A percentile compares a stretch with the other conserved stretches of the same genome.
Conservation (phyloP, 2,797 vertebrate genomes). For the Chaenodraco wilsoni region DNA sequence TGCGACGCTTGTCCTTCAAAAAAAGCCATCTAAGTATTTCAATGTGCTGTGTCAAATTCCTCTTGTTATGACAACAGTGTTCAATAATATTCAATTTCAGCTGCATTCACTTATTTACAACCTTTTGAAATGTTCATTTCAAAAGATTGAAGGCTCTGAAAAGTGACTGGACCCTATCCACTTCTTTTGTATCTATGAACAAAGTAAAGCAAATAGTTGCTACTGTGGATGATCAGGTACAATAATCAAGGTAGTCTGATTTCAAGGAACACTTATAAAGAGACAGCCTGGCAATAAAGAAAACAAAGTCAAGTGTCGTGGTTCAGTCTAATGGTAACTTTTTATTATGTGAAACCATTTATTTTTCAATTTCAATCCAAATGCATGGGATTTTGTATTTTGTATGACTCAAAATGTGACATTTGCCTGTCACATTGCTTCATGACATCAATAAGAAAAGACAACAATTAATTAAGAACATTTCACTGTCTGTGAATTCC, state of each 20-base stretch:
- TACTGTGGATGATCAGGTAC: slow-evolving; percentile 5
- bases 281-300: background rate
- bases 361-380: background rate
- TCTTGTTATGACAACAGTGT: slow-evolving; percentile 1
- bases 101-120: slow-evolving; percentile 1
- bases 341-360: slow-evolving; percentile 1
- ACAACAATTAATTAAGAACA: background rate
- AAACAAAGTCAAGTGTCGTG: background rate
- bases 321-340: background rate
- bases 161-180: background rate
- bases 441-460: background rate
- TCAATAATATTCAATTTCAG: slow-evolving; percentile 22
- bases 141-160: slow-evolving; percentile 11
- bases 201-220: slow-evolving; percentile 10
- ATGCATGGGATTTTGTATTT: background rate
- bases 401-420: background rate
- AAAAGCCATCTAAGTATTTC: slow-evolving; percentile 6
- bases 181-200: background rate
- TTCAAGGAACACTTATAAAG: background rate
- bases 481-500: background rate
- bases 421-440: background rate
- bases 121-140: slow-evolving; percentile 4
- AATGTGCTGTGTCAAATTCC: slow-evolving; percentile 21
- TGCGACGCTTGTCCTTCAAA: slow-evolving; percentile 5
- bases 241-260: slow-evolving; percentile 5